A percentile compares a stretch with the other conserved stretches of the same genome.
Conservation (phyloP, 1,140 invertebrate genomes). For the Helicoverpa armigera region DNA sequence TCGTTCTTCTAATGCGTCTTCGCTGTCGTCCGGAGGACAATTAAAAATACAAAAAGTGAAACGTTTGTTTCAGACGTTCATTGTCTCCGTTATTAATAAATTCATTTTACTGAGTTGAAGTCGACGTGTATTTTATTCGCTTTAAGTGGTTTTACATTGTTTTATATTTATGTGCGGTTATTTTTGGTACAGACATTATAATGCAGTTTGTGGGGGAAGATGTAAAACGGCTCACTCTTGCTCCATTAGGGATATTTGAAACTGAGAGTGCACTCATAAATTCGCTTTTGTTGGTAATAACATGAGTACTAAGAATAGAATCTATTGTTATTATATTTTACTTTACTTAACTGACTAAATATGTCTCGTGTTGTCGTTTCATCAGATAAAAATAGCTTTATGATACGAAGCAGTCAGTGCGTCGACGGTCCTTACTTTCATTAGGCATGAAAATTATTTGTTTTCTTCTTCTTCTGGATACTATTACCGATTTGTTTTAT, state of each 20-base stretch:
- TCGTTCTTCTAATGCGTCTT: slow-evolving; percentile 84
- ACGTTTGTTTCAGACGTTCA: slow-evolving; percentile 85
- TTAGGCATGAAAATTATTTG: too few relatives aligned
- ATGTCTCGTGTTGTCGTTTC: background rate
- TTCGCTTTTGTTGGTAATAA: slow-evolving; percentile 83
- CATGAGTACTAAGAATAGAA: slow-evolving; percentile 74
- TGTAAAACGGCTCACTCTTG: slow-evolving; percentile 81
- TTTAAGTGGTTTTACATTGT: slow-evolving; percentile 87
- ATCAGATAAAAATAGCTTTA: slow-evolving; percentile 8
- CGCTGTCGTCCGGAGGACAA: slow-evolving; percentile 82
- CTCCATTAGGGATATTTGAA: slow-evolving; percentile 86
- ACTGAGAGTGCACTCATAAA: slow-evolving; percentile 85
- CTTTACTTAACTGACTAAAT: slow-evolving; percentile 41
- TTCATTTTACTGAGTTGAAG: slow-evolving; percentile 86
- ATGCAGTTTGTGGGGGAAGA: slow-evolving; percentile 85
- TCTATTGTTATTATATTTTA: slow-evolving; percentile 67
- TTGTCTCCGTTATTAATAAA: slow-evolving; percentile 87
- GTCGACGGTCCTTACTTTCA: slow-evolving; percentile 5
- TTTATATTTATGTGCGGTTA: slow-evolving; percentile 86
- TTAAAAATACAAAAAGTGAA: slow-evolving; percentile 86
- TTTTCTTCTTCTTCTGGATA: too few relatives aligned
- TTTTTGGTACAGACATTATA: slow-evolving; percentile 85
- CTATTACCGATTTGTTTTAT: too few relatives aligned
- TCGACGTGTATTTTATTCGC: slow-evolving; percentile 86
- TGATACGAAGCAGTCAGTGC: slow-evolving; percentile 17